A percentile compares a stretch with the other conserved stretches of the same genome.
Conservation (phyloP, 2,888 invertebrate genomes). For the Cantharis flavilabris region DNA sequence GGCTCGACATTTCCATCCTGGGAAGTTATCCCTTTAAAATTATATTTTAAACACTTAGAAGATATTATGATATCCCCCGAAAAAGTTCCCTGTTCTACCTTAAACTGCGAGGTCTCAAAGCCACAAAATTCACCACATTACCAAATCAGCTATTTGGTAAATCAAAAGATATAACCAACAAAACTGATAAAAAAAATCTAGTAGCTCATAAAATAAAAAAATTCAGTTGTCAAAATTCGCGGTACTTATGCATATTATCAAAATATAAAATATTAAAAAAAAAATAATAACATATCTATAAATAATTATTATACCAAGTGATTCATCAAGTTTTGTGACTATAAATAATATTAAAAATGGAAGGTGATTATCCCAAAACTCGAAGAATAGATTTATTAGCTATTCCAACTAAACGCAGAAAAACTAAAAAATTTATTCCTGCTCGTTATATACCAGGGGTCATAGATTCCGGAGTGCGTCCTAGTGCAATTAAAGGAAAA, state of each 20-base stretch:
- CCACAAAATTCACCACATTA: no score
- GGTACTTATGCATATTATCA: background rate
- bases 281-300: no score
- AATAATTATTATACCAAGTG: background rate
- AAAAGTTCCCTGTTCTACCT: no score
- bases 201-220: background rate
- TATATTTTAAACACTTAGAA: no score
- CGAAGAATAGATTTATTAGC: slow-evolving; percentile 15
- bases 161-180: no score
- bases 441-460: background rate
- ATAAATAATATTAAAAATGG: background rate
- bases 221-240: background rate
- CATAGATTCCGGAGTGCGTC: slow-evolving; percentile 4
- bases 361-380: background rate
- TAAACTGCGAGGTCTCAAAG: no score
- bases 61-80: no score
- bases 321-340: background rate
- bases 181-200: no score
- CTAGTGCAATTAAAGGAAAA: background rate
- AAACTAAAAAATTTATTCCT: slow-evolving; percentile 8
- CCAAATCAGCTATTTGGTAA: no score
- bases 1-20: no score
- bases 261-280: background rate
- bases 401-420: background rate
- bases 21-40: no score